These are phyloP conservation scores for Lasioglossum pauxillum DNA, from an alignment of 2,888 invertebrate genomes.

Conservation along the genomic window DNA sequence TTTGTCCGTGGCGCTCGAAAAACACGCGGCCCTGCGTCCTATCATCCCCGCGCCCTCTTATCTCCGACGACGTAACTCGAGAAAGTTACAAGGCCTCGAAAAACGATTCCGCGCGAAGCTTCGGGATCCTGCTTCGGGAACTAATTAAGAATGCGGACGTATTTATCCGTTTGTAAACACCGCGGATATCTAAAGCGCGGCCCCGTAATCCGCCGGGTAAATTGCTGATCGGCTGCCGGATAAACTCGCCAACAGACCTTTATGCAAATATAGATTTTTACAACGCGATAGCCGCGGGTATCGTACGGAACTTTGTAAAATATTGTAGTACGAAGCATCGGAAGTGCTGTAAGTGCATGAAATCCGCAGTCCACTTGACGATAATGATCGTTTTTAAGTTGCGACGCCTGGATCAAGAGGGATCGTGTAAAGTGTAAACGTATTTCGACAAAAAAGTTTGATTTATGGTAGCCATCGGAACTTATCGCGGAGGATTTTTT, in stretches of 20 bases:
- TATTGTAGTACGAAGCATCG: no score
- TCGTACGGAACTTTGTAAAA: no score
- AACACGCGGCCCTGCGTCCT: constrained; percentile 11
- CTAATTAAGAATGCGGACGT: not conserved
- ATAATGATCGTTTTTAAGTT: no score
- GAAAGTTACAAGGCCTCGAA: not conserved
- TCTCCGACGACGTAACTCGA: not conserved
- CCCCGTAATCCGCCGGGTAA: not conserved
- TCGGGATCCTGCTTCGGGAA: not conserved
- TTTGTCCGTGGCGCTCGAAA: constrained; percentile 13
- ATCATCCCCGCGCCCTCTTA: not conserved
- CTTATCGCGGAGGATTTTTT: no score
- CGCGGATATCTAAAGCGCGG: not conserved
- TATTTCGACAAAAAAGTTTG: no score
- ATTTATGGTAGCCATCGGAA: no score
- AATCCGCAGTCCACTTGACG: no score
- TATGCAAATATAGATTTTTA: not conserved
- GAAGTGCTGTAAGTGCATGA: no score
- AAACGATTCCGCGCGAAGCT: not conserved
- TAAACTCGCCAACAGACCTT: not conserved
- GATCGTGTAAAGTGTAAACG: no score
- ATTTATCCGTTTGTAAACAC: not conserved
- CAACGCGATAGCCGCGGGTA: no score
- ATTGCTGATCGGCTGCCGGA: not conserved
- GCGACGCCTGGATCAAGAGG: no score